Base-by-base conservation (phyloP, 1,140 invertebrate species). In the Drosophila pandora region DNA sequence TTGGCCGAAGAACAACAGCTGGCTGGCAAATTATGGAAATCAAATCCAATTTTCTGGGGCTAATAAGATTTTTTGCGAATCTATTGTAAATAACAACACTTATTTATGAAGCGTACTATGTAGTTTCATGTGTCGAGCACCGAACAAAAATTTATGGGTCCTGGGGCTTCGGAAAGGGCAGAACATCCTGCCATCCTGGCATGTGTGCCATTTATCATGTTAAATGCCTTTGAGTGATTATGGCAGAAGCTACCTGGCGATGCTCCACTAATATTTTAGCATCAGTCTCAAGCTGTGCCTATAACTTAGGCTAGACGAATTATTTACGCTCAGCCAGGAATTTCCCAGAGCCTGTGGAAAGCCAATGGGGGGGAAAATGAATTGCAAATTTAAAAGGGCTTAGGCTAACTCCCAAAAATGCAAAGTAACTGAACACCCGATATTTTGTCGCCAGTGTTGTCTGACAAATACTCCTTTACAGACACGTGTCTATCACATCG, bases 151-250 rank as follows among this genome's bases (percentile, higher is more conserved):
- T 84, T 84, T 85, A 84, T 77, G 72, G 9, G 43, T 10, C 21
- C 21, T 22, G 5, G 8, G 7, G 17, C 41, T 47, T 9, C 8
- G 8, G 21, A 48, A 12, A 5, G 21, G 25, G n/a, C 10, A 13
- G 37, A 21, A 17, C 37, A 4, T 30, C 22, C 39, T 32, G 30
- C 56, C 53, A 17, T 17, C 17, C 17, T 17, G 45, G 34, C 21
- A 10, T 45, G 28, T 50, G 12, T 55, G 65, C 59, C 82, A 81
- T 84, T 87, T 87, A 81, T 84, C 82, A 84, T 81, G 60, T 85
- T 87, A 87, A 84, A 84, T 84, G 79, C 77, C 63, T 81, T 63
- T 87, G 81, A 84, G 82, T 84, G 81, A 84, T 84, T 84, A 84
- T 84, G 78, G 63, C 47, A 77, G 67, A 77, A 70, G 69, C 71